These are phyloP conservation scores for Leistus spinibarbis DNA, from an alignment of 2,888 invertebrate species.

Conservation along the genomic window DNA sequence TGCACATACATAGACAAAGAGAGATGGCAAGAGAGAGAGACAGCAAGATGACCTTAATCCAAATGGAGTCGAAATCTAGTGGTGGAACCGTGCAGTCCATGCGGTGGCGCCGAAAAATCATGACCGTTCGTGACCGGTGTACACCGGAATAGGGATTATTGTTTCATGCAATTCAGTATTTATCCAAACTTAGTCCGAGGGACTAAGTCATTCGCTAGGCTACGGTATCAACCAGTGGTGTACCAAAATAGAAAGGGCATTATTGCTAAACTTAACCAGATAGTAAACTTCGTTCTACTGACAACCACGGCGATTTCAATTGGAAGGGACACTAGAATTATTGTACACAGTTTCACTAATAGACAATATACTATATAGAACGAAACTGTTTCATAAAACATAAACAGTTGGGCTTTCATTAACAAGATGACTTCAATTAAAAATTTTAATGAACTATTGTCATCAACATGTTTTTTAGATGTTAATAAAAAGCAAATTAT, in stretches of 20 bases:
- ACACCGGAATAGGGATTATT: background rate
- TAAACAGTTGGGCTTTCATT: too few relatives aligned
- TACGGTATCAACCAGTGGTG: background rate
- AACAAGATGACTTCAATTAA: too few relatives aligned
- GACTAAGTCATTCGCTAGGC: background rate
- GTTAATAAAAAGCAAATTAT: too few relatives aligned
- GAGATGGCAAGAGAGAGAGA: background rate
- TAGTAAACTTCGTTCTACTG: background rate
- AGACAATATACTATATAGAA: background rate
- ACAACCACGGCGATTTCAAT: background rate
- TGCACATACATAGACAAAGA: background rate
- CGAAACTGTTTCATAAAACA: too few relatives aligned
- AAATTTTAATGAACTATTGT: too few relatives aligned
- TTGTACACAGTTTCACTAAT: background rate
- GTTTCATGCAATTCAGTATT: background rate
- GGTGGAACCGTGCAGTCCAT: background rate
- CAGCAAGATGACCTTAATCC: constrained; percentile 7
- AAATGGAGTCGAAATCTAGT: constrained; percentile 11
- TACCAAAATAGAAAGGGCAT: background rate
- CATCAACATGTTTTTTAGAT: too few relatives aligned
- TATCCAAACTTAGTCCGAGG: background rate
- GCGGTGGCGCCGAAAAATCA: background rate
- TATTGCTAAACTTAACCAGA: background rate
- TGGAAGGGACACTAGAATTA: background rate
- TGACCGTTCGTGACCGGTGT: background rate